Base-by-base conservation (phyloP, 2,113 vertebrate genomes). In the Datnioides undecimradiatus region DNA sequence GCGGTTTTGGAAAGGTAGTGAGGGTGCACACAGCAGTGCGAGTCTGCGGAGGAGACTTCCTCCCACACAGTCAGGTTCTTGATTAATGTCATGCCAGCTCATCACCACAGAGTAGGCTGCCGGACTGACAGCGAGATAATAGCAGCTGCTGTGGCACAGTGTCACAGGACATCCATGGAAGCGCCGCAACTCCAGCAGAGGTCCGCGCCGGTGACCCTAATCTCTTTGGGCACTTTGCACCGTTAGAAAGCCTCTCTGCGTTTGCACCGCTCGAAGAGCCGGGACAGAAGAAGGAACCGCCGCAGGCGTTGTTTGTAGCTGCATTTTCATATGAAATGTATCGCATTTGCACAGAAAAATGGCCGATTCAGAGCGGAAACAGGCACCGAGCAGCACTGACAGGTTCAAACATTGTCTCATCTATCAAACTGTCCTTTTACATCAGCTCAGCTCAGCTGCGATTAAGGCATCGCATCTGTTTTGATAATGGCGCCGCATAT, bases 61-160 rank as follows among this genome's bases (percentile, higher is more conserved):
- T 90, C 93, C 83, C 84, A 88, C 91, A 49, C 80, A 55, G 40
- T 6, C 67, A 67, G 54, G 58, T 62, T 72, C 76, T 68, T 86
- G 84, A 91, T 90, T 87, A 86, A 93, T 76, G 80, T 29, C 57
- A 45, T 74, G 88, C 87, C 86, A 82, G 84, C 89, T 89, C 90
- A 84, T 88, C 86, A 62, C 63, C 57, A 54, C 69, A 34, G 76
- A 80, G 88, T 23, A 71, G 82, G 89, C 84, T 71, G 84, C 72
- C 52, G 70, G 80, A 49, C 83, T 81, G 85, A 87, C 90, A 87
- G 58, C 58, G 65, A 84, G 84, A 84, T 89, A 89, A 91, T 71
- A 83, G 81, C 87, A 69, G 78, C 83, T 34, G 64, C 60, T 76
- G n/a, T 19, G 23, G 65, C 34, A 52, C 58, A 13, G 67, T 73